Percentiles rank a stretch among this genome's conserved stretches.
These are phyloP conservation scores for Hemibagrus guttatus DNA, from an alignment of 2,797 vertebrate genomes.

Conservation along the genomic window DNA sequence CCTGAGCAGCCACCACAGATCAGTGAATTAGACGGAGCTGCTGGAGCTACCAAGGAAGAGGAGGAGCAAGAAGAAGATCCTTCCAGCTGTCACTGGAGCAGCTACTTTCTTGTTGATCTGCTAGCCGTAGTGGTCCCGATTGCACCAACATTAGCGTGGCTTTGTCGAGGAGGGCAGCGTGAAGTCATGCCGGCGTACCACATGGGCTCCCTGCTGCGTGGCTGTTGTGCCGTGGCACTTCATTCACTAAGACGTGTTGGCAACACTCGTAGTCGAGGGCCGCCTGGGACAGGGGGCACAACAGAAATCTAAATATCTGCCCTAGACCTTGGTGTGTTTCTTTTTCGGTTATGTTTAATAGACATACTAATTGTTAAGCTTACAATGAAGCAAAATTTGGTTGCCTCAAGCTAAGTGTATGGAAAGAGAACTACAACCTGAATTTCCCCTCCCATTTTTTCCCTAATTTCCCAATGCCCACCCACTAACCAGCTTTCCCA, in stretches of 20 bases:
- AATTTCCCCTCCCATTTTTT: background rate
- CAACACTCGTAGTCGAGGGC: slow-evolving; percentile 63
- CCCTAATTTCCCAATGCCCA: no score
- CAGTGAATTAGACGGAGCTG: slow-evolving; percentile 52
- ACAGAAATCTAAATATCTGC: slow-evolving; percentile 72
- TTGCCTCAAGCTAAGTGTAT: background rate
- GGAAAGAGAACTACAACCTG: background rate
- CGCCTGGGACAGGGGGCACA: slow-evolving; percentile 57
- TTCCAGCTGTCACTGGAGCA: slow-evolving; percentile 89
- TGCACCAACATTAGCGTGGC: slow-evolving; percentile 93
- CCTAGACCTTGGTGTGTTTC: background rate
- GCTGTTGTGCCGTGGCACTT: slow-evolving; percentile 92
- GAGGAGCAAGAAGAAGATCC: slow-evolving; percentile 52
- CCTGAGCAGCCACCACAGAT: slow-evolving; percentile 54
- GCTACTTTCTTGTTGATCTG: slow-evolving; percentile 92
- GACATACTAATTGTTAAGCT: background rate
- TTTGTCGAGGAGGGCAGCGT: slow-evolving; percentile 83
- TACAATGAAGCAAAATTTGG: background rate
- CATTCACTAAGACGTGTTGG: slow-evolving; percentile 83
- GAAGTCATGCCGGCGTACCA: slow-evolving; percentile 89
- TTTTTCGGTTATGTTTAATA: background rate
- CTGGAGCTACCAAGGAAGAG: slow-evolving; percentile 30
- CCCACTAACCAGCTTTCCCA: no score
- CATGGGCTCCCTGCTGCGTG: slow-evolving; percentile 91
- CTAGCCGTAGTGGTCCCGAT: slow-evolving; percentile 89